phyloP scores from a whole-genome alignment of 64 coral and sea anemone genomes.

The Actinia equina region DNA sequence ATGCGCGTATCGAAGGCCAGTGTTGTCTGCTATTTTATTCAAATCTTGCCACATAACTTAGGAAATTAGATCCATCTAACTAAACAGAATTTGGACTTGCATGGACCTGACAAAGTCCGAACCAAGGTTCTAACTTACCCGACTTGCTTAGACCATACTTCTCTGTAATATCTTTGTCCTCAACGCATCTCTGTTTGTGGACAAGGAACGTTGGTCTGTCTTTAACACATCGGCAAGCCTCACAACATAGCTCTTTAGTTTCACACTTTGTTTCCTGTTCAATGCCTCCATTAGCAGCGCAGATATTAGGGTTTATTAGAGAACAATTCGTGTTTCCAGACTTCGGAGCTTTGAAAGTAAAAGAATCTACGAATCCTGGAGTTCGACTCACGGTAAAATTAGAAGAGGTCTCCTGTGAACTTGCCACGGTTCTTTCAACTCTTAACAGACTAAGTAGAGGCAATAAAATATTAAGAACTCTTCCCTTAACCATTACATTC shows the following conservation, averaged over 20 bases:
- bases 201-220: not conserved
- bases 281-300: not conserved
- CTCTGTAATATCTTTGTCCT: not conserved
- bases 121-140: not conserved
- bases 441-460: not conserved
- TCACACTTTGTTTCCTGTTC: not conserved
- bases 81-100: not conserved
- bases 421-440: not conserved
- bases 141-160: not conserved
- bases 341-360: not conserved
- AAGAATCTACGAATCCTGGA: not conserved
- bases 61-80: not conserved
- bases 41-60: not conserved
- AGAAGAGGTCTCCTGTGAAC: not conserved
- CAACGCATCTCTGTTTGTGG: not conserved
- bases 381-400: not conserved
- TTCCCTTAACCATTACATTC: not conserved
- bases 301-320: not conserved
- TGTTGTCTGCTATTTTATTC: not conserved
- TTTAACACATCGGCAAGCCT: not conserved
- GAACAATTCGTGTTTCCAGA: not conserved
- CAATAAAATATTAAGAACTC: constrained; percentile 7
- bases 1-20: not conserved
- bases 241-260: constrained; percentile 1
- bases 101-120: not conserved